Conservation (phyloP, 1,140 invertebrate species). For the Temnothorax nylanderi region DNA sequence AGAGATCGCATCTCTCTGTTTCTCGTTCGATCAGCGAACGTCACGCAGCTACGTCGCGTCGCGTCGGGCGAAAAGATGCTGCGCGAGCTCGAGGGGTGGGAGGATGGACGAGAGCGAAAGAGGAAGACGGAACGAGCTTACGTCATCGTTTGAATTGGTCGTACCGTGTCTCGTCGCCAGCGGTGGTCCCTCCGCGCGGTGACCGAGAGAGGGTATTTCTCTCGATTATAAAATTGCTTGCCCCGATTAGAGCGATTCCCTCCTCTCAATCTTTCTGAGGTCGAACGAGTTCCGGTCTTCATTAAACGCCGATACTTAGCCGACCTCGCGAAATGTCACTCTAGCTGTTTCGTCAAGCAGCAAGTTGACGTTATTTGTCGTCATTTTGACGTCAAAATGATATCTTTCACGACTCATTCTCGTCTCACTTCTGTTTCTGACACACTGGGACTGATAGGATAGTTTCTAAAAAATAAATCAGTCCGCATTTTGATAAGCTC, state of each 20-base stretch:
- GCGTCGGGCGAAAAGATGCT: conserved; percentile 55
- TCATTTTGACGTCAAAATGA: too few species aligned
- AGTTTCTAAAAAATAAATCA: too few species aligned
- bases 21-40: conserved; percentile 30
- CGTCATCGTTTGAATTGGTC: conserved; percentile 71
- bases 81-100: conserved; percentile 18
- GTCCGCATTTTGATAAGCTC: too few species aligned
- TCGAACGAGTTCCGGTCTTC: neutral
- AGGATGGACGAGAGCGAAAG: neutral
- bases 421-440: too few species aligned
- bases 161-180: neutral
- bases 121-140: conserved; percentile 54
- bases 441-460: too few species aligned
- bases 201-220: neutral
- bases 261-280: neutral
- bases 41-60: neutral
- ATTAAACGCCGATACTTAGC: too few species aligned
- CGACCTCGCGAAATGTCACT: too few species aligned
- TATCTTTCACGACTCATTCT: too few species aligned
- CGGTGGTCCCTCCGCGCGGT: neutral
- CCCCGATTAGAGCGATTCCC: neutral
- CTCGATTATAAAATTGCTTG: neutral
- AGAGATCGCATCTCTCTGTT: conserved; percentile 17
- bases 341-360: too few species aligned
- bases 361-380: too few species aligned